A percentile compares a stretch with the other conserved stretches of the same genome.
Evolutionary conservation across 2,113 vertebrate genomes (phyloP).

Genomic region (Propithecus coquereli): DNA sequence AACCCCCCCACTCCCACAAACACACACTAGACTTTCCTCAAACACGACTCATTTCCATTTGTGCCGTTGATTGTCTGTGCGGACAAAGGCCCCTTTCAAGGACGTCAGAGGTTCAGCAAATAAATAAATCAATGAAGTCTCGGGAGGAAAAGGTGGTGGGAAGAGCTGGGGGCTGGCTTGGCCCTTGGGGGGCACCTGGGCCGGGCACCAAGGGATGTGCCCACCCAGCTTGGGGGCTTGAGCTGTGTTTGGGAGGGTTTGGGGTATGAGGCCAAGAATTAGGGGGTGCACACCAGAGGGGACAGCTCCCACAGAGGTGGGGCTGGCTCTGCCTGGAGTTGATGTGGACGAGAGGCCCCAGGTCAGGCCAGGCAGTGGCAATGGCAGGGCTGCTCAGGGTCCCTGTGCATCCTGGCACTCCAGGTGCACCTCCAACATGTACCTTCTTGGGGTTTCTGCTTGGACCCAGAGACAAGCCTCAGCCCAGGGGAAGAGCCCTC

Average conservation of each 20-base stretch:
- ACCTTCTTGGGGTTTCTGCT: background rate
- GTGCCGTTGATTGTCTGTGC: constrained; percentile 50
- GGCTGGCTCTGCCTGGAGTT: too few relatives aligned
- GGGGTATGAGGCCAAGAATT: accelerated
- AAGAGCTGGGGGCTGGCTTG: background rate
- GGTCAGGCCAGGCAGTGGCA: accelerated
- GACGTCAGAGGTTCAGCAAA: constrained; percentile 68
- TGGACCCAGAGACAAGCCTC: background rate
- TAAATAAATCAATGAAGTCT: constrained; percentile 69
- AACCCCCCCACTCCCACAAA: constrained; percentile 16
- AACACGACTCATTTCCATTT: constrained; percentile 54
- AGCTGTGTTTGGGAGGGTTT: background rate
- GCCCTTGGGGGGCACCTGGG: background rate
- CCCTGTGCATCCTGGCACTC: background rate
- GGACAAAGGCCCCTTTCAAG: constrained; percentile 74
- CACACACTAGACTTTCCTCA: constrained; percentile 52
- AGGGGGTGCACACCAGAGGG: background rate
- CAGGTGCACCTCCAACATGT: accelerated
- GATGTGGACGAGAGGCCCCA: accelerated
- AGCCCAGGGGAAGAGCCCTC: too few relatives aligned
- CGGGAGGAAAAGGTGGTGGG: constrained; percentile 51
- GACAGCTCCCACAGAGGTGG: background rate
- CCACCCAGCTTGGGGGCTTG: background rate
- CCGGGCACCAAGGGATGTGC: background rate
- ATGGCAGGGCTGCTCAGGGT: background rate